Evolutionary conservation across 2,113 vertebrate genomes (phyloP), one percentile per base, ranked within the genome.

Genomic region (Lanius ludovicianus): DNA sequence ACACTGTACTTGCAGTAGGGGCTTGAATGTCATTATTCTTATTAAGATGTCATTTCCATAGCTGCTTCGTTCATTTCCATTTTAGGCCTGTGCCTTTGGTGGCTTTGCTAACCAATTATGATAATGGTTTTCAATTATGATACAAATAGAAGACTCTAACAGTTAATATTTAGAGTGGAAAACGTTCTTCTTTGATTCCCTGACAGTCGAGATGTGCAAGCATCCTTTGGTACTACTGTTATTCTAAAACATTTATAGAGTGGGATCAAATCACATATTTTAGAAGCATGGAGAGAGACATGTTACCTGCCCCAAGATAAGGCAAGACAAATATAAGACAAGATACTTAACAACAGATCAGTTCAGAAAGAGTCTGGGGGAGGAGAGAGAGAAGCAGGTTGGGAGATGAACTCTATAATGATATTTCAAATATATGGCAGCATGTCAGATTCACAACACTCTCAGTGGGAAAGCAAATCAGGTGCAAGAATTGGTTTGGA

Each of bases 21-120:
- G 62, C 39, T 96, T 95, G 65, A 92, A 93, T 96, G 95, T 96
- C 86, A 87, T 97, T 97, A 94, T 96, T 96, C 73, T 90, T 94
- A 95, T 95, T 93, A 96, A 95, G 83, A 95, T 97, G 78, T 87
- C 69, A 93, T 96, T 97, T 96, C 47, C 55, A 92, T 91, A 87
- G 63, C 39, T 75, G 73, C 70, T 92, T 75, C 31, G 80, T 87
- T 96, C 74, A 90, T 96, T 97, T 96, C 84, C 41, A 93, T 95
- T 97, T 97, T 95, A 93, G 70, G 71, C 57, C 65, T 82, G 28
- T 41, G 71, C 50, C 35, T 84, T 94, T 84, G 25, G 83, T 93
- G 81, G 42, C 39, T 95, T 96, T 96, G 57, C 83, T 94, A 93
- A 42, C 76, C 89, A 93, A 87, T 73, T 97, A 94, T 7, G 42